Base-by-base conservation (phyloP, 2,888 invertebrate genomes). In the Dusona sp. region DNA sequence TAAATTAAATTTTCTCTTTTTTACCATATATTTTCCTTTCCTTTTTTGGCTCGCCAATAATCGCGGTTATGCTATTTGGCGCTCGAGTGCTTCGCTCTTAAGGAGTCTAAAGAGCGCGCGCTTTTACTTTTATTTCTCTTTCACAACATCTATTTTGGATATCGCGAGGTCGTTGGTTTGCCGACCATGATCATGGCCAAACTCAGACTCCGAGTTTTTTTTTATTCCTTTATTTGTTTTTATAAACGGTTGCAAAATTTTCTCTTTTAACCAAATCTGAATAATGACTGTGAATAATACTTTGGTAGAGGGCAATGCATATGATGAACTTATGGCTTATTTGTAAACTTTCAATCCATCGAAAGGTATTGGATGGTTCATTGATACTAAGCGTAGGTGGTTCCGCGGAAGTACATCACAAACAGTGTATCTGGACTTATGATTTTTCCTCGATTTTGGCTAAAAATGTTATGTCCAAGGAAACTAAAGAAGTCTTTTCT, bases 151-250 rank as follows among this genome's bases (percentile, higher is more conserved):
- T 85, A 85, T 85, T 85, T 79, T 83, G 61, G 83, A 83, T 79
- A 79, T 42, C 9, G 73, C 54, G 79, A 82, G 82, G 85, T 85
- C 85, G 70, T 83, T 79, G 85, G 42, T 79, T 79, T 54, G 78
- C 65, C 82, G 85, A 85, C 83, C 85, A 70, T 75, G 79, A 85
- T 85, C 85, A 85, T 79, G 85, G 85, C 85, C 85, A 85, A 79
- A 33, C 48, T 51, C 36, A 36, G 36, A 54, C 74, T 42, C 38
- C 64, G 29, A 61, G 13, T 61, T 22, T 78, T 67, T 54, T 57
- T 61, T 72, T 33, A 22, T 51, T 9, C 0, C 19, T 11, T 29
- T 70, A 38, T 48, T 48, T 48, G 6, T 9, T 48, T 11, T 29
- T 25, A 22, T 4, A 13, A 22, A 22, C 6, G 22, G 22, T 38